A percentile compares a stretch with the other conserved stretches of the same genome.
These are phyloP conservation scores for Lynx canadensis DNA, from an alignment of 2,113 vertebrate genomes.

Conservation along the genomic window DNA sequence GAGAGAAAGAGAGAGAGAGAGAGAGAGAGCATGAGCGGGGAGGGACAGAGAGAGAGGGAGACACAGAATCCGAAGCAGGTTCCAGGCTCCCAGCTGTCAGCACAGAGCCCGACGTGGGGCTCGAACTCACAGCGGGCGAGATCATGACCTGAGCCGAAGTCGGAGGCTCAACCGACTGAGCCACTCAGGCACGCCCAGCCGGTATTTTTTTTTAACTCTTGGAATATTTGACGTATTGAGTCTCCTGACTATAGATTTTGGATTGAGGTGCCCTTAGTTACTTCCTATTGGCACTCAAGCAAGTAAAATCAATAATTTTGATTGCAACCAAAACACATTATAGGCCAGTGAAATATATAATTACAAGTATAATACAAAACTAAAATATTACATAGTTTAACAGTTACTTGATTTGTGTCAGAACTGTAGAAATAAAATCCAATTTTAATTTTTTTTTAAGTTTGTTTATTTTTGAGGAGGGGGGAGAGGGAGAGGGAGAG, in stretches of 20 bases:
- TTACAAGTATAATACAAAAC: not conserved
- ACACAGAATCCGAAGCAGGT: too few relatives aligned
- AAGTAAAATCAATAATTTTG: constrained; percentile 23
- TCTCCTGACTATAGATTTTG: not conserved
- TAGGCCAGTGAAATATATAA: not conserved
- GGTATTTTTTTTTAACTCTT: not conserved
- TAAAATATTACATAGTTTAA: not conserved
- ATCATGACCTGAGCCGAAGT: too few relatives aligned
- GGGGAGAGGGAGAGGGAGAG: too few relatives aligned
- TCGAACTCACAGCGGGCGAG: rapidly evolving
- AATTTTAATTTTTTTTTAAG: not conserved
- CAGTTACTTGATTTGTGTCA: not conserved
- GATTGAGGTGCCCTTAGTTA: not conserved
- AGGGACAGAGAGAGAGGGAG: too few relatives aligned
- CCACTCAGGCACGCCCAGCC: not conserved
- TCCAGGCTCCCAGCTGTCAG: too few relatives aligned
- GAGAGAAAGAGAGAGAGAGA: too few relatives aligned
- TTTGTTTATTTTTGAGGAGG: too few relatives aligned
- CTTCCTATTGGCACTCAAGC: not conserved
- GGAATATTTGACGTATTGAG: not conserved
- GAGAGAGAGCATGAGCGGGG: too few relatives aligned
- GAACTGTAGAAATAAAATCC: not conserved
- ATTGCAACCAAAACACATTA: not conserved
- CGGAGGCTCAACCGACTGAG: too few relatives aligned
- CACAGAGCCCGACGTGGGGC: too few relatives aligned